These are phyloP conservation scores for Acromyrmex charruanus DNA, from an alignment of 1,140 invertebrate genomes.

Conservation along the genomic window DNA sequence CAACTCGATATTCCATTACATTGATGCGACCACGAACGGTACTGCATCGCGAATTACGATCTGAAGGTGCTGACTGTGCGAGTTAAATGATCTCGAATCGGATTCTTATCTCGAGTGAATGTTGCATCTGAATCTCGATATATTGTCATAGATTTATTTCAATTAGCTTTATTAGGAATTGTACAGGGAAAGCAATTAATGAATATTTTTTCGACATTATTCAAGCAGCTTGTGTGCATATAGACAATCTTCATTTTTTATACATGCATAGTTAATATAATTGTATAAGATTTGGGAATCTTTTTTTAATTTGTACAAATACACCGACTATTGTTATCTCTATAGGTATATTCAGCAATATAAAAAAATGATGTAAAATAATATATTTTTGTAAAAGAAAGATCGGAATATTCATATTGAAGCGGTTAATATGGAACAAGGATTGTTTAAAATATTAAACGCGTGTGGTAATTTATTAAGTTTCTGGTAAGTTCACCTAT, in stretches of 20 bases:
- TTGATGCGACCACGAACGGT: conserved; percentile 48
- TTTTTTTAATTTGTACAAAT: background rate
- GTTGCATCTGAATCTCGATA: background rate
- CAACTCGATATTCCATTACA: conserved; percentile 75
- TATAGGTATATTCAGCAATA: background rate
- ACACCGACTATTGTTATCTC: background rate
- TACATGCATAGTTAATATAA: background rate
- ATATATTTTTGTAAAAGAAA: background rate
- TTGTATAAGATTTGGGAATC: background rate
- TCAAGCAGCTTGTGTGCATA: background rate
- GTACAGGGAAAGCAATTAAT: background rate
- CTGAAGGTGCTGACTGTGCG: conserved; percentile 25
- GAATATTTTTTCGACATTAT: background rate
- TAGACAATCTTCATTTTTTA: background rate
- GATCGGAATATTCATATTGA: too few species aligned
- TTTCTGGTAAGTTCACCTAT: too few species aligned
- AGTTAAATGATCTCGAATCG: conserved; percentile 36
- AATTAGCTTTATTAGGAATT: background rate
- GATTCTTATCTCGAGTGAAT: background rate
- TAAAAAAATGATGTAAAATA: background rate
- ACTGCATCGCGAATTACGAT: conserved; percentile 44
- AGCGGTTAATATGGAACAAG: too few species aligned
- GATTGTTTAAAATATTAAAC: too few species aligned
- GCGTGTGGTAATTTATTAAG: too few species aligned
- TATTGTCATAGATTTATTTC: background rate